Base-by-base conservation (phyloP, 2,888 invertebrate genomes). In the Oscheius sp. region DNA sequence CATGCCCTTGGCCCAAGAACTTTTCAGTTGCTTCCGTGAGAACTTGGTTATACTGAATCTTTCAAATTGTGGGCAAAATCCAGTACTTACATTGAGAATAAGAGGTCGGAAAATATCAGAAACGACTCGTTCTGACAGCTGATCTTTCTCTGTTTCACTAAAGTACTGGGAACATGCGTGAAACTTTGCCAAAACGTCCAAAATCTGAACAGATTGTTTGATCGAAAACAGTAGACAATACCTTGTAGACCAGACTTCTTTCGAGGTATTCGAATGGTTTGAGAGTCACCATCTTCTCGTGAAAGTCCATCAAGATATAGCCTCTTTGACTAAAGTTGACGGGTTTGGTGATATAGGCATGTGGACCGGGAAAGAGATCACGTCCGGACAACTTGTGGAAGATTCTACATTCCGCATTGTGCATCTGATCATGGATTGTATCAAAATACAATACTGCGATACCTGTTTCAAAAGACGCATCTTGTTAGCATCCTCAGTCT, bases 71-170 rank as follows among this genome's bases (percentile, higher is more conserved):
- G 7, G 42, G 7, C 21, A 21, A 21, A 21, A 21, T 21, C 42
- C 42, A 42, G 7, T 5, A 58, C 58, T 32, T 33, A 58, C 58
- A 11, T 58, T 32, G 3, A 58, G 58, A 33, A 58, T 33, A 29
- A 58, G 29, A 58, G 58, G 58, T 32, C 32, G 5, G 58, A 58
- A 58, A 32, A 58, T 58, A 58, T 58, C 58, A 32, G 58, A 58
- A 3, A 58, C 33, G 5, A 58, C 32, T 21, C 58, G 29, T 32
- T 33, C 11, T 3, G 21, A 21, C 29, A 58, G 29, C 13, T 58
- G 32, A 11, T 58, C 58, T 11, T 5, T 33, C 11, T 58, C 58
- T 5, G n/a, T 58, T 58, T 11, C 33, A 32, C 29, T 4, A 29
- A 58, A 58, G 32, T 58, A 33, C 32, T 58, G 58, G 3, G 58